phyloP scores from a whole-genome alignment of 1,140 invertebrate species.

The Trissolcus basalis region DNA sequence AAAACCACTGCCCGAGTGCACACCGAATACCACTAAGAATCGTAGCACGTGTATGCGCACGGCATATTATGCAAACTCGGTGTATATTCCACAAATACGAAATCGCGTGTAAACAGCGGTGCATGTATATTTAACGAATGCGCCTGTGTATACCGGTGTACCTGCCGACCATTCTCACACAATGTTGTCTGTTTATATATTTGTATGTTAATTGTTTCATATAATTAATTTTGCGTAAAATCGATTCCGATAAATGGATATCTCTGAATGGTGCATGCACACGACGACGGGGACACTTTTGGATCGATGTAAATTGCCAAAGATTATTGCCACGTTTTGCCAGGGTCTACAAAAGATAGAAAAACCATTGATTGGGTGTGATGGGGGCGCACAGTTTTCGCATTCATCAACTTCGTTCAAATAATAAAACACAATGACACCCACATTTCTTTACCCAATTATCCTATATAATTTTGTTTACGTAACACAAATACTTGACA shows the following conservation, averaged over 20 bases:
- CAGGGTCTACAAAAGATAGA: no score
- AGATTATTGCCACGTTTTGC: no score
- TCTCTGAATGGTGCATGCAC: no score
- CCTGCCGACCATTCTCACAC: background rate
- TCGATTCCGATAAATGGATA: conserved; percentile 35
- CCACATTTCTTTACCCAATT: no score
- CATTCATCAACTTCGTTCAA: no score
- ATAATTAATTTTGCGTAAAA: conserved; percentile 53
- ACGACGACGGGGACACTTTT: no score
- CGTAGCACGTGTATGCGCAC: conserved; percentile 53
- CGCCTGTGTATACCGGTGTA: conserved; percentile 6
- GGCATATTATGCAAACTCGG: conserved; percentile 55
- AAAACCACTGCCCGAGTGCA: conserved; percentile 55
- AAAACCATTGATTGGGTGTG: no score
- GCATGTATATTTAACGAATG: conserved; percentile 56
- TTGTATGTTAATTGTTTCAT: conserved; percentile 56
- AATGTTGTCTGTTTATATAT: conserved; percentile 36
- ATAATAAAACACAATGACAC: no score
- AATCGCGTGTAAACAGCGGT: conserved; percentile 56
- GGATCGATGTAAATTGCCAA: no score
- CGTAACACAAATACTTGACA: no score
- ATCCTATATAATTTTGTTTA: no score
- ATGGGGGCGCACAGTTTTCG: no score
- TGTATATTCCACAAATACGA: conserved; percentile 56
- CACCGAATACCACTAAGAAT: conserved; percentile 57